Evolutionary conservation across 30 jellyfish, hydroid and myxozoan species (phyloP), one percentile per base, ranked within the genome.

Genomic region (Hydractinia symbiolongicarpus): DNA sequence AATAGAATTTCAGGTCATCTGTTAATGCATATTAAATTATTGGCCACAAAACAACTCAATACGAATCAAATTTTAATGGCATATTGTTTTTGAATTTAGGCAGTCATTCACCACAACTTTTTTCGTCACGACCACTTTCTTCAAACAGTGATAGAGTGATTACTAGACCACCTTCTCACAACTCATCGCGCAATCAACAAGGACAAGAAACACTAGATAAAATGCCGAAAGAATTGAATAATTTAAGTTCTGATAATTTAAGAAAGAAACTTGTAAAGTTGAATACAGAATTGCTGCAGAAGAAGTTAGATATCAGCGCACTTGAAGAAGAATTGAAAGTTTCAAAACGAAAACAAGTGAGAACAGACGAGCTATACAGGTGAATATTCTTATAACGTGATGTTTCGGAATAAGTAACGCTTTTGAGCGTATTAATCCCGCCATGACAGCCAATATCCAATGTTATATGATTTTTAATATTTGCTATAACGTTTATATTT

Each of bases 311-410:
- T 61, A 16, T 79, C 21, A 40, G 55, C 2, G 44, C 55, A 53
- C 50, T 61, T 5, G 68, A 79, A 79, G 87, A 79, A 50, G 87
- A 79, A 50, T 52, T 79, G 68, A 66, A 62, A 50, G 10, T 61
- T 8, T 19, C 54, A 5, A 40, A 66, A 21, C 50, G 87, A 79
- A 79, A 66, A 61, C 67, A 79, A 61, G 87, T 5, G 5, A 66
- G 87, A 61, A 53, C 30, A 5, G 84, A 79, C 64, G 87, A 79
- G 53, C 50, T 84, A 19, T 66, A 79, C 87, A 61, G 70, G 87
- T 79, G 44, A 30, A 30, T 30, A 1, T 30, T 30, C 44, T 30
- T 30, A n/a, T n/a, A 55, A 76, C 4, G 7, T 11, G 19, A 11
- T 58, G 69, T 11, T 11, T 58, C 15, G 19, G 19, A 58, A 13